Conservation (phyloP, 2,113 vertebrate species). For the Ophthalmolycus amberensis region DNA sequence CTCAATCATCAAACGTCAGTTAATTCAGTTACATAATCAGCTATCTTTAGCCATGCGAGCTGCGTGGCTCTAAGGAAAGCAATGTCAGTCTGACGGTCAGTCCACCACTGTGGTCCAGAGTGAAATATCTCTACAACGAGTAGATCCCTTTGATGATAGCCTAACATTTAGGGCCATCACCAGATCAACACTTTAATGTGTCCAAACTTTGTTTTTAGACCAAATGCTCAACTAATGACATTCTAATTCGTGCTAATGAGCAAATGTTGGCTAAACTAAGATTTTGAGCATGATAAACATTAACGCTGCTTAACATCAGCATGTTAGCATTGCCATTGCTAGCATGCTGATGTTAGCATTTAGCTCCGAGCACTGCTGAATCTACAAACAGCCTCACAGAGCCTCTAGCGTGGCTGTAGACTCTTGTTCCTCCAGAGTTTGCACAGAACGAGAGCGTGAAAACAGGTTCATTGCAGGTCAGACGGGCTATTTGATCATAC, state of each 20-base stretch:
- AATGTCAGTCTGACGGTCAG: neutral
- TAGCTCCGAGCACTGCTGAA: neutral
- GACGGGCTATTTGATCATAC: conserved; percentile 5
- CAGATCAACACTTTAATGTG: neutral
- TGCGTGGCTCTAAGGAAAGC: neutral
- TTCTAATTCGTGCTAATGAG: neutral
- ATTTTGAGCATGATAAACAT: neutral
- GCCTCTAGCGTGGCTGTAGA: neutral
- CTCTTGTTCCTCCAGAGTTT: neutral
- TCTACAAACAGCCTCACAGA: neutral
- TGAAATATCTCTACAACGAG: neutral
- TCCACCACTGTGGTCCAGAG: neutral
- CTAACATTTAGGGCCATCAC: neutral
- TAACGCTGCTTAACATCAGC: neutral
- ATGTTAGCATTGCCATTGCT: neutral
- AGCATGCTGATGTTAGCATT: neutral
- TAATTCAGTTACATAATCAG: conserved; percentile 61
- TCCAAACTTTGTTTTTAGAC: neutral
- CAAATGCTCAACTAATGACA: neutral
- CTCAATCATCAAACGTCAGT: conserved; percentile 57
- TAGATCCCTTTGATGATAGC: neutral
- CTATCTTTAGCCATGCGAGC: conserved; percentile 26
- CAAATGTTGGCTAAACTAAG: neutral
- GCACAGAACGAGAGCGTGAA: neutral
- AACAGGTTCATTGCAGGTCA: conserved; percentile 12